Percentiles rank a stretch among this genome's conserved stretches.
These are phyloP conservation scores for Chaetura pelagica DNA, from an alignment of 2,113 vertebrate genomes.

Conservation along the genomic window DNA sequence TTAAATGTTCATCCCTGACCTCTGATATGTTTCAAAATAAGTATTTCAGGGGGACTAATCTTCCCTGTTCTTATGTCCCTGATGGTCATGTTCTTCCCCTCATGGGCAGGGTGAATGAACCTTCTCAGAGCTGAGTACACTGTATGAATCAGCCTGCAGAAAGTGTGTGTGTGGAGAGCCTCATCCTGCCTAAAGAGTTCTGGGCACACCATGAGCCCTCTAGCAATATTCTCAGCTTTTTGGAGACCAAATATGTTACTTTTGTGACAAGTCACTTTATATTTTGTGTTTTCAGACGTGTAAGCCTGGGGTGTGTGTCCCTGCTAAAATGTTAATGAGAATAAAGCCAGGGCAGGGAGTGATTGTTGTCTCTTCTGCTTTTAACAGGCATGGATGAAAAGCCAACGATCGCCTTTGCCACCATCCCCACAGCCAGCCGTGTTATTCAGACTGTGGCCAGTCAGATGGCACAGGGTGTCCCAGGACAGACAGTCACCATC, in stretches of 20 bases:
- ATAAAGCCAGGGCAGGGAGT: neutral
- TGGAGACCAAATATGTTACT: neutral
- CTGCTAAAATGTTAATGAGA: neutral
- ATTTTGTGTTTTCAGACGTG: neutral
- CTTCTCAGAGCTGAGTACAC: neutral
- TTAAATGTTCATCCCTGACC: neutral
- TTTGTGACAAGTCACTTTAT: neutral
- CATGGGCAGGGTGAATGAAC: neutral
- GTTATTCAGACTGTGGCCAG: constrained; percentile 93
- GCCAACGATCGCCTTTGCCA: constrained; percentile 78
- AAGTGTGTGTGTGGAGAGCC: neutral
- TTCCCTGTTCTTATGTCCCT: neutral
- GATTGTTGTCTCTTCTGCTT: neutral
- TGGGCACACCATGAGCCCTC: neutral
- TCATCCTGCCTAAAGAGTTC: neutral
- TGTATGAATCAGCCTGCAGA: neutral
- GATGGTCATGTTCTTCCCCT: neutral
- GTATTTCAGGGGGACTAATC: neutral
- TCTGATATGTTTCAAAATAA: neutral
- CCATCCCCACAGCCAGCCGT: constrained; percentile 80
- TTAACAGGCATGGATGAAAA: constrained; percentile 83
- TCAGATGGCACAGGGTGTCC: constrained; percentile 80
- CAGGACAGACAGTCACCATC: constrained; percentile 83
- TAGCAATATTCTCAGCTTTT: neutral
- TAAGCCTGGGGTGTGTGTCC: neutral